Base-by-base conservation (phyloP, 1,140 invertebrate species). In the Apis cerana region DNA sequence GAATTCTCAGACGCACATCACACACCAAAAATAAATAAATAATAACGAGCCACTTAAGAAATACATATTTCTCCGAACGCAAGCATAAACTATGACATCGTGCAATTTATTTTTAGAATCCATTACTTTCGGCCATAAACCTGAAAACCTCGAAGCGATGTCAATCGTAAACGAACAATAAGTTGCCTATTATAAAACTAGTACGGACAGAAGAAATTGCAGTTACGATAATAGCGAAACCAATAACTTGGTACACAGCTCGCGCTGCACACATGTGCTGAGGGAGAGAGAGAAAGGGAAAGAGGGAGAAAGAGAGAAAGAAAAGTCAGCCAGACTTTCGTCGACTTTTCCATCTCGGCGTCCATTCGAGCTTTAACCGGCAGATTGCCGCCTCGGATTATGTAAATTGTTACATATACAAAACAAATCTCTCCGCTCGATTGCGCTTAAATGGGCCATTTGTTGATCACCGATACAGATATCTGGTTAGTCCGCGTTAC, bases 331-430 rank as follows among this genome's bases (percentile, higher is more conserved):
- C 17, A 21, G 10, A 67, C 33, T 68, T 59, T 58, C 27, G 12
- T 58, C 52, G 2, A 12, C 17, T 56, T 65, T 12, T 21, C 33
- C 19, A 0, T 27, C 19, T 58, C 27, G 27, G 4, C 62, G 9
- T 33, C 17, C 9, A 17, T 9, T 27, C 23, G 23, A 67, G 23
- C 11, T 19, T 23, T 10, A 27, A 13, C 12, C 12, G 23, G 13
- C 69, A n/a, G 69, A 80, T 54, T 12, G 78, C 43, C 7, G 19
- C n/a, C 21, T 19, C 48, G 13, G 69, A 62, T 80, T 80, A 80
- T 80, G 69, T 74, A 74, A 80, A 80, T 80, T 74, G 78, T 80
- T 72, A 80, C 69, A 80, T 48, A 64, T 62, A 48, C 19, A 48
- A 62, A 80, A 72, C 68, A 80, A 80, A 80, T 80, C 68, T 54